phyloP scores from a whole-genome alignment of 1,140 invertebrate genomes.

The Heliconius congener region DNA sequence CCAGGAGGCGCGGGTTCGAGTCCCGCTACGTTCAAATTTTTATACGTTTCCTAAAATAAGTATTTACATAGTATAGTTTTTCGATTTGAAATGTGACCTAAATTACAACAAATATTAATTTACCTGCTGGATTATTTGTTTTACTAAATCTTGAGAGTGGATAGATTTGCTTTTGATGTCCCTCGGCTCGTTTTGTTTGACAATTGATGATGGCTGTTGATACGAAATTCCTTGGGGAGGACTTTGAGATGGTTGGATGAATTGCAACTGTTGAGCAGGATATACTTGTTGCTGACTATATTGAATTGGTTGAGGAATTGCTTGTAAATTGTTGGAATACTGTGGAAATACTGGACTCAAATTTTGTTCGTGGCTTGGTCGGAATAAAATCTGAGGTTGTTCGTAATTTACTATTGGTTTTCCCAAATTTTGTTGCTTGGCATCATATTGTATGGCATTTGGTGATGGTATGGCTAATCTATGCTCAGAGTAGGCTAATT shows the following conservation, averaged over 20 bases:
- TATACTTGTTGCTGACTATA: conserved; percentile 42
- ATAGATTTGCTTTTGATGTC: conserved; percentile 33
- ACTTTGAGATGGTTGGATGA: conserved; percentile 34
- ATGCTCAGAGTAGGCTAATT: conserved; percentile 62
- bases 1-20: too few species aligned
- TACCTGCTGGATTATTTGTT: conserved; percentile 43
- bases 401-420: conserved; percentile 37
- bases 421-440: conserved; percentile 43
- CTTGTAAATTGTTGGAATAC: conserved; percentile 22
- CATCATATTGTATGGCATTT: conserved; percentile 49
- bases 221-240: background rate
- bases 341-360: conserved; percentile 18
- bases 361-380: conserved; percentile 23
- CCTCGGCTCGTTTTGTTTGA: conserved; percentile 38
- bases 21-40: too few species aligned
- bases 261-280: conserved; percentile 42
- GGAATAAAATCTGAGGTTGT: conserved; percentile 34
- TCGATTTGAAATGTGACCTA: background rate
- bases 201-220: conserved; percentile 11
- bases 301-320: conserved; percentile 24
- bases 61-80: too few species aligned
- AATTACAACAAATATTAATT: background rate
- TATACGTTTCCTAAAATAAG: too few species aligned
- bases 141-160: conserved; percentile 23
- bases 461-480: conserved; percentile 40